Conservation (phyloP, 2,888 invertebrate genomes). For the Chamaedrilus cognettii region DNA sequence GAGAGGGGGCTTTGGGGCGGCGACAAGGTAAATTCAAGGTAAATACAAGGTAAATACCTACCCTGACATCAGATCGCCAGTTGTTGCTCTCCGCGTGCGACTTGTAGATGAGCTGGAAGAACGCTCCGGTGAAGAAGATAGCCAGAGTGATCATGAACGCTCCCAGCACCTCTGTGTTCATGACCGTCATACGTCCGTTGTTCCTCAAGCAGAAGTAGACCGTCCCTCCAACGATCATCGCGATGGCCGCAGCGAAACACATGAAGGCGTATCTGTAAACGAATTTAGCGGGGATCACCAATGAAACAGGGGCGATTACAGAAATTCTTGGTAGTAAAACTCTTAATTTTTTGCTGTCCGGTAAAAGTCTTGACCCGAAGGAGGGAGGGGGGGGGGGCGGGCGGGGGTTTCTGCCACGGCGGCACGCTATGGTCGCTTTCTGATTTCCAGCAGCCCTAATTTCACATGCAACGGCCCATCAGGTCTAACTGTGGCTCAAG, state of each 20-base stretch:
- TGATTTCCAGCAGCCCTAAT: too few relatives aligned
- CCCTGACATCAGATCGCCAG: constrained; percentile 31
- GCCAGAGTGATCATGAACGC: constrained; percentile 25
- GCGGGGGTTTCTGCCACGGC: too few relatives aligned
- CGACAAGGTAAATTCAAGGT: background rate
- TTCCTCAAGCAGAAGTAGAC: constrained; percentile 34
- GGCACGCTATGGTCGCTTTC: too few relatives aligned
- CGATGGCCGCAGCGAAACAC: constrained; percentile 19
- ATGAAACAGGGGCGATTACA: too few relatives aligned
- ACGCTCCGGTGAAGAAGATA: constrained; percentile 21
- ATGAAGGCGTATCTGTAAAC: constrained; percentile 32
- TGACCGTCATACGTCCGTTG: constrained; percentile 32
- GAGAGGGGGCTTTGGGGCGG: too few relatives aligned
- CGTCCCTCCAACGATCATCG: constrained; percentile 29
- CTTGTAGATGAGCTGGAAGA: constrained; percentile 25
- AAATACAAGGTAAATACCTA: constrained; percentile 19
- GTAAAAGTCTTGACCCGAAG: too few relatives aligned
- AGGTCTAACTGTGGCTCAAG: too few relatives aligned
- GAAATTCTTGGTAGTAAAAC: too few relatives aligned
- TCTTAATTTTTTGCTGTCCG: too few relatives aligned
- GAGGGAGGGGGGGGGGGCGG: too few relatives aligned
- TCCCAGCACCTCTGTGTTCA: constrained; percentile 32
- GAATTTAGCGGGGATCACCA: too few relatives aligned
- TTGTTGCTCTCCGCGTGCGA: constrained; percentile 34
- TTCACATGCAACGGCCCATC: too few relatives aligned